These are phyloP conservation scores for Actinemys pallida DNA, from an alignment of 2,113 vertebrate species.

Conservation along the genomic window DNA sequence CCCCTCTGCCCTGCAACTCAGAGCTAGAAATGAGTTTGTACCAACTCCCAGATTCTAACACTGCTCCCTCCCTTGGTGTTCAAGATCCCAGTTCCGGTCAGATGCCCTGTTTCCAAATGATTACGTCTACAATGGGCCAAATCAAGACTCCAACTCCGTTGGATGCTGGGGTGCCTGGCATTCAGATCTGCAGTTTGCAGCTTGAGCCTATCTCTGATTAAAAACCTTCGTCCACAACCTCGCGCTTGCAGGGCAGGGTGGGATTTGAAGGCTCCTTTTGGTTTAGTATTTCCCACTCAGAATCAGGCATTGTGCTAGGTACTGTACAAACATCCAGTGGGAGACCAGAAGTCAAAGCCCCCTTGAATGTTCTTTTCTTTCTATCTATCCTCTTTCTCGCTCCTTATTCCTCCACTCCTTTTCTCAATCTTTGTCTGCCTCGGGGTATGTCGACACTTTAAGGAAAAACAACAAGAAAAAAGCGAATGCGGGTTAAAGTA, in stretches of 20 bases:
- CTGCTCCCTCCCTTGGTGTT: background rate
- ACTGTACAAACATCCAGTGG: background rate
- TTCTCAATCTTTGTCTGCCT: background rate
- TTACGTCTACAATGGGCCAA: background rate
- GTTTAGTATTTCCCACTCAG: too few species aligned
- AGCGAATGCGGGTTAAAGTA: too few species aligned
- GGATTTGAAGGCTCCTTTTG: too few species aligned
- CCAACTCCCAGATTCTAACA: fast-evolving
- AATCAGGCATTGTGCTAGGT: background rate
- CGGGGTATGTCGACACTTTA: too few species aligned
- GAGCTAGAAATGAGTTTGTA: background rate
- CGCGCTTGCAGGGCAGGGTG: too few species aligned
- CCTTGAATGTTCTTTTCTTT: background rate
- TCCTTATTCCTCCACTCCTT: background rate
- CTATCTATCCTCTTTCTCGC: background rate
- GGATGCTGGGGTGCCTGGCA: background rate
- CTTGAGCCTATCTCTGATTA: background rate
- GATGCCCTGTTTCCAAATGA: background rate
- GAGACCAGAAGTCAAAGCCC: background rate
- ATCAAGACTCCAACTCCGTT: background rate
- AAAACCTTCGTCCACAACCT: background rate
- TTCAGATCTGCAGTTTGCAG: background rate
- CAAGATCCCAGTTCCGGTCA: background rate
- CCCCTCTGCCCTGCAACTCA: background rate
- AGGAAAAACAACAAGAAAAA: too few species aligned